Base-by-base conservation (phyloP, 2,113 vertebrate genomes). In the Amia ocellicauda region DNA sequence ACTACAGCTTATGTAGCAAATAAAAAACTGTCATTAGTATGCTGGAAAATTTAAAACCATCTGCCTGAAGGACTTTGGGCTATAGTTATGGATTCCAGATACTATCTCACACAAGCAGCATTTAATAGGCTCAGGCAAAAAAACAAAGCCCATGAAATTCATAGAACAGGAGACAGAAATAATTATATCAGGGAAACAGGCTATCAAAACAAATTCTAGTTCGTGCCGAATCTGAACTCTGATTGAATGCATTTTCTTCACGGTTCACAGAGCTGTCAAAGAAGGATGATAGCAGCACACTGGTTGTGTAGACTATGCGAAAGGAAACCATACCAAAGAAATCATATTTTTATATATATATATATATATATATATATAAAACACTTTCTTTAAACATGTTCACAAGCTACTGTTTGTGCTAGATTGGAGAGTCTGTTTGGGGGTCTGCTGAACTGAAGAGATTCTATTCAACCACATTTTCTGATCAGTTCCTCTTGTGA, bases 301-400 rank as follows among this genome's bases (percentile, higher is more conserved):
- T 31, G 53, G n/a, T 56, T 14, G 54, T 73, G 70, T 77, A 36
- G 31, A 36, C 31, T 36, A 11, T 36, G 11, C 5, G 69, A 85
- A 76, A 75, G 78, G 24, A 56, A 56, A 56, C 14, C 50, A 31
- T 10, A 19, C 5, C 23, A 23, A 29, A 56, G 3, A 22, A n/a
- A 23, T 20, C 19, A n/a, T 36, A 36, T 36, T 36, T 36, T 1
- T 36, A n/a, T n/a, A n/a, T n/a, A n/a, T n/a, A n/a, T n/a, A n/a
- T n/a, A n/a, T n/a, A n/a, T n/a, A n/a, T n/a, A n/a, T n/a, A n/a
- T n/a, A n/a, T n/a, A n/a, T n/a, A n/a, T n/a, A n/a, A n/a, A n/a
- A n/a, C n/a, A n/a, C n/a, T n/a, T n/a, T n/a, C n/a, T n/a, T n/a
- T n/a, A n/a, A n/a, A n/a, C n/a, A n/a, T n/a, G n/a, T n/a, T n/a